phyloP scores from a whole-genome alignment of 1,140 invertebrate genomes.

The Tribolium castaneum region DNA sequence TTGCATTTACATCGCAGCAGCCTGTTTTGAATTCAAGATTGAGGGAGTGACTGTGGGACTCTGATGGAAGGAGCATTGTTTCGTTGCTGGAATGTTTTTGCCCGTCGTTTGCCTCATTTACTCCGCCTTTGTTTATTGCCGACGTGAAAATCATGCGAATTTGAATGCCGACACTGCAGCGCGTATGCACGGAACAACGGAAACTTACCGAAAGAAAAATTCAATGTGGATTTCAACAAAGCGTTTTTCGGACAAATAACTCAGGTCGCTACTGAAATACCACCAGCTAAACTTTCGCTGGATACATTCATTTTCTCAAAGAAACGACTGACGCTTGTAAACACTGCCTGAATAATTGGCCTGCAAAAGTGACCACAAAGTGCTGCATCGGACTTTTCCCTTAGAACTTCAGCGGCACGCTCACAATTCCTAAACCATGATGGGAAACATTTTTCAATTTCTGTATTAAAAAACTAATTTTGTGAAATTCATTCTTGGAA shows the following conservation, averaged over 20 bases:
- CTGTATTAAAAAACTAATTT: too few species aligned
- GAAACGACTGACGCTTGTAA: neutral
- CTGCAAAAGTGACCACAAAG: neutral
- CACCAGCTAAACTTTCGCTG: neutral
- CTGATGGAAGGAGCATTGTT: constrained; percentile 40
- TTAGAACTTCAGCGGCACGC: neutral
- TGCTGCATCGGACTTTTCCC: neutral
- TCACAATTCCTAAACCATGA: too few species aligned
- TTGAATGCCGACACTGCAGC: constrained; percentile 26
- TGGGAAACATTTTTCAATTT: too few species aligned
- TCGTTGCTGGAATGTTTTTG: constrained; percentile 37
- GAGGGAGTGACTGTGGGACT: constrained; percentile 37
- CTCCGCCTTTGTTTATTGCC: constrained; percentile 35
- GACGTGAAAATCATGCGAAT: constrained; percentile 35
- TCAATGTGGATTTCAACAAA: neutral
- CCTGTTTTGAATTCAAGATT: constrained; percentile 41
- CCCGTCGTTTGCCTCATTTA: constrained; percentile 42
- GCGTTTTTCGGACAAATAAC: neutral
- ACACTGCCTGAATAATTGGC: neutral
- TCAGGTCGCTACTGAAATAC: neutral
- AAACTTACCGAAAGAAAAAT: neutral
- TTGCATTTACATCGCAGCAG: constrained; percentile 24
- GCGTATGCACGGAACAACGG: neutral
- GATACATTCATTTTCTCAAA: neutral
- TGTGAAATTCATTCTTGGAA: too few species aligned